phyloP scores from a whole-genome alignment of 2,113 vertebrate species.

The Psilopogon haemacephalus region DNA sequence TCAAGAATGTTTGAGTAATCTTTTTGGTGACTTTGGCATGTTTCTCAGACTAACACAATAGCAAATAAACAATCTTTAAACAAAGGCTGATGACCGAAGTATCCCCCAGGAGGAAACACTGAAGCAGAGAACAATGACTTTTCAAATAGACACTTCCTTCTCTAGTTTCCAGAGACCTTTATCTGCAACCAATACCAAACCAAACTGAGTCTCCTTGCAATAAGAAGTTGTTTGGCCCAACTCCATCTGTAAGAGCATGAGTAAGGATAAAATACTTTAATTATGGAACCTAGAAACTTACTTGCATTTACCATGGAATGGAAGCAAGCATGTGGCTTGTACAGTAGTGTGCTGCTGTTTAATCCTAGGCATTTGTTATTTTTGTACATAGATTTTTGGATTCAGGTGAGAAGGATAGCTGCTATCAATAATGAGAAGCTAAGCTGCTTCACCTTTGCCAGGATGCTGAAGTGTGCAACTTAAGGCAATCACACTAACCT shows the following conservation, averaged over 20 bases:
- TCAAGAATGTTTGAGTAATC: background rate
- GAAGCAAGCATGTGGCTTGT: background rate
- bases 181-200: background rate
- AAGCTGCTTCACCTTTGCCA: fast-evolving
- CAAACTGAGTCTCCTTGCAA: background rate
- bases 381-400: background rate
- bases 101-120: background rate
- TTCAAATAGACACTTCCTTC: background rate
- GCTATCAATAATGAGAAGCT: background rate
- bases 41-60: background rate
- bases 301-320: background rate
- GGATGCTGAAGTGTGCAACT: background rate
- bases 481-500: background rate
- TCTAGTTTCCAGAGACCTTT: background rate
- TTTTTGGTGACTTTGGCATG: background rate
- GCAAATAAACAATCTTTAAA: background rate
- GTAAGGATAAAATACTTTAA: background rate
- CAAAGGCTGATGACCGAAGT: background rate
- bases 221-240: background rate
- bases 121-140: background rate
- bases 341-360: background rate
- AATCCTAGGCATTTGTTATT: background rate
- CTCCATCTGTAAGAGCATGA: background rate
- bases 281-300: background rate
- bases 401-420: fast-evolving